phyloP scores from a whole-genome alignment of 2,888 invertebrate genomes.

The Hemistola chrysoprasaria region DNA sequence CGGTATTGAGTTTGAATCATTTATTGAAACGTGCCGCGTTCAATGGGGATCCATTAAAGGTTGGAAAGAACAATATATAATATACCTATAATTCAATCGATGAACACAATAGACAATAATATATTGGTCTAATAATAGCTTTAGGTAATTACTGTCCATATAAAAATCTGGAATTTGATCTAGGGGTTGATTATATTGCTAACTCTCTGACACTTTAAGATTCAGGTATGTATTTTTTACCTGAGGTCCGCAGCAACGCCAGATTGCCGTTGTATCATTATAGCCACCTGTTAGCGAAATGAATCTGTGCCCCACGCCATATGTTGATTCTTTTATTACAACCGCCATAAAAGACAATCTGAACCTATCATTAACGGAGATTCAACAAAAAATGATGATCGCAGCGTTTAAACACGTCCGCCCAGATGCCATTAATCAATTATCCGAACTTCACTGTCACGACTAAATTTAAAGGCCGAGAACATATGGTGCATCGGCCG shows the following conservation, averaged over 20 bases:
- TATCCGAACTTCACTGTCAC: constrained; percentile 71
- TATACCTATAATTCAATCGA: neutral
- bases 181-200: no score
- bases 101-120: neutral
- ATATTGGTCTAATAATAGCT: no score
- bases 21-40: constrained; percentile 11
- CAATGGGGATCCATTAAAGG: constrained; percentile 5
- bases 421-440: constrained; percentile 75
- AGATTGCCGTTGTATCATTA: constrained; percentile 23
- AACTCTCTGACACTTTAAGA: constrained; percentile 1
- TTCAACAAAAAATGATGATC: constrained; percentile 67
- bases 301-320: constrained; percentile 67
- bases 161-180: no score
- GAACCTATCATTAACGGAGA: constrained; percentile 75
- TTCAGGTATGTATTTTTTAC: constrained; percentile 14
- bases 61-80: no score
- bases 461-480: constrained; percentile 65
- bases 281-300: constrained; percentile 54
- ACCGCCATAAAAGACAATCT: constrained; percentile 64
- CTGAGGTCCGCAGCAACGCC: constrained; percentile 15
- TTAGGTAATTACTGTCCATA: no score
- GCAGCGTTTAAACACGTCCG: constrained; percentile 74
- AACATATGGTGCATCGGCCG: constrained; percentile 68
- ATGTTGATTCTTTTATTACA: constrained; percentile 60
- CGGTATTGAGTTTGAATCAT: constrained; percentile 10